A percentile compares a stretch with the other conserved stretches of the same genome.
These are phyloP conservation scores for Corapipo altera DNA, from an alignment of 2,113 vertebrate species.

Conservation along the genomic window DNA sequence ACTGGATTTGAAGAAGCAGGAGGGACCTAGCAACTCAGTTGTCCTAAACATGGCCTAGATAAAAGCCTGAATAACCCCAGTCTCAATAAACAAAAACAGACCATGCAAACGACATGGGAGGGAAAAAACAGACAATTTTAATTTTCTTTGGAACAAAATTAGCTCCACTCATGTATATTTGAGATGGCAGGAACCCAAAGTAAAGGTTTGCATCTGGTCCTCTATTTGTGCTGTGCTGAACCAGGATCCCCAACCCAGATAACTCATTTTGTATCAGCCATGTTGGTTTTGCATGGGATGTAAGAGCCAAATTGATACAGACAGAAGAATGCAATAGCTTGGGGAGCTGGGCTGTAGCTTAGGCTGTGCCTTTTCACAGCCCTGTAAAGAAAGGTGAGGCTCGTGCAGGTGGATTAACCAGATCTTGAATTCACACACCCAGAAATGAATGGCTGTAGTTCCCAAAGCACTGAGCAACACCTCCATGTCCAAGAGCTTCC, in stretches of 20 bases:
- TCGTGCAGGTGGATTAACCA: neutral
- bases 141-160: conserved; percentile 50
- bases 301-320: neutral
- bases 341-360: neutral
- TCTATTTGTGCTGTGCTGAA: neutral
- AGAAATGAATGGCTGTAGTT: neutral
- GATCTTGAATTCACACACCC: neutral
- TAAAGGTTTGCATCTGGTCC: conserved; percentile 16
- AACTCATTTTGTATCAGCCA: neutral
- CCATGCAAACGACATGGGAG: neutral
- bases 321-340: neutral
- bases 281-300: neutral
- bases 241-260: conserved; percentile 4
- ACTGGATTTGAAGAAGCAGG: neutral
- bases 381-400: neutral
- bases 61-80: neutral
- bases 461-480: neutral
- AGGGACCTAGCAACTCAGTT: neutral
- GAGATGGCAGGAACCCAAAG: conserved; percentile 41
- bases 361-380: neutral
- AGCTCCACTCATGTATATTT: conserved; percentile 20
- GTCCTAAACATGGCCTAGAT: neutral
- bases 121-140: neutral
- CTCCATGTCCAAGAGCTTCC: neutral
- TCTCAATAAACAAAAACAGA: conserved; percentile 25